Evolutionary conservation across 2,113 vertebrate species (phyloP).

Genomic region (Triplophysa dalaica): DNA sequence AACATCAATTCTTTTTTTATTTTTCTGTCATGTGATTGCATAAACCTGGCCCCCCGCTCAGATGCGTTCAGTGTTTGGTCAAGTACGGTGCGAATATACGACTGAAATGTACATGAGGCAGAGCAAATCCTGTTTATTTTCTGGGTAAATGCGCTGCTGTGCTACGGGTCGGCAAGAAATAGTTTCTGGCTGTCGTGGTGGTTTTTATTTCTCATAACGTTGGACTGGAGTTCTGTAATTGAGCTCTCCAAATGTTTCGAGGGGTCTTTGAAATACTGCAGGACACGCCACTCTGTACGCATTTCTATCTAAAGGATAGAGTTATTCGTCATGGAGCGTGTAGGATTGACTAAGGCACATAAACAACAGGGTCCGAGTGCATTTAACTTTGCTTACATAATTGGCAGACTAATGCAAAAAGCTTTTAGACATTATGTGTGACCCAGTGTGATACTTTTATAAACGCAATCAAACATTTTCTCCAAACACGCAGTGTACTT

Average conservation of each 20-base stretch:
- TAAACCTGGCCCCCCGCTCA: no score
- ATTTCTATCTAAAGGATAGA: conserved; percentile 62
- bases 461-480: conserved; percentile 81
- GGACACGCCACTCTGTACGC: conserved; percentile 35
- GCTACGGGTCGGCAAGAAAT: background rate
- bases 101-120: background rate
- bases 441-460: conserved; percentile 81
- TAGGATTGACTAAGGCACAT: conserved; percentile 75
- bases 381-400: conserved; percentile 79
- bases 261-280: conserved; percentile 33
- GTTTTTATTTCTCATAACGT: background rate
- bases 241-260: conserved; percentile 30
- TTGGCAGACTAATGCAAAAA: conserved; percentile 78
- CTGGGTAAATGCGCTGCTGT: no score
- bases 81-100: background rate
- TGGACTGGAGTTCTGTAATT: conserved; percentile 24
- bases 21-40: no score
- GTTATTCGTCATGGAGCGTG: conserved; percentile 64
- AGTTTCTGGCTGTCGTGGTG: background rate
- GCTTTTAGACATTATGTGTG: conserved; percentile 81
- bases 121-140: background rate
- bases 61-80: background rate
- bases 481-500: conserved; percentile 77
- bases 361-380: conserved; percentile 75
- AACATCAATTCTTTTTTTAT: no score